Percentiles rank a stretch among this genome's conserved stretches.
Evolutionary conservation across 2,888 invertebrate species (phyloP).

Genomic region (Cancer borealis): DNA sequence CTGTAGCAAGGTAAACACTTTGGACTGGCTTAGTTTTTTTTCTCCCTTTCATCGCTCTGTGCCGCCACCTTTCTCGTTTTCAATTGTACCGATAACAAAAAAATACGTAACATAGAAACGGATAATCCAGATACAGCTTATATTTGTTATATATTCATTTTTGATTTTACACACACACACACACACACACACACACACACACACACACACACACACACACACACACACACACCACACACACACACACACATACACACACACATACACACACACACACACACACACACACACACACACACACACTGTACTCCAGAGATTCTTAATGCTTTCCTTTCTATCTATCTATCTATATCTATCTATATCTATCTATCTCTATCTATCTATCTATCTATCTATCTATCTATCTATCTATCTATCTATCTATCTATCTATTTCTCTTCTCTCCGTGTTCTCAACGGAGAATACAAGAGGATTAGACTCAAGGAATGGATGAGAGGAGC

Average conservation of each 20-base stretch:
- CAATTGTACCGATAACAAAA: too few species aligned
- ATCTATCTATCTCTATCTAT: neutral
- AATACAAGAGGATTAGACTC: neutral
- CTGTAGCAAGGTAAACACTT: too few species aligned
- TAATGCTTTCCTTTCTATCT: neutral
- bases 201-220: conserved; percentile 37
- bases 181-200: conserved; percentile 15
- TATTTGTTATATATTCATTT: too few species aligned
- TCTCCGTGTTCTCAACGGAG: neutral
- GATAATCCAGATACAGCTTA: too few species aligned
- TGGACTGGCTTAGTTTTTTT: too few species aligned
- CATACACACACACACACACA: neutral
- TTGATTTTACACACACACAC: neutral
- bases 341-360: neutral
- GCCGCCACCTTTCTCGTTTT: too few species aligned
- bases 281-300: neutral
- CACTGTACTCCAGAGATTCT: neutral
- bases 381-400: neutral
- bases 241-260: neutral
- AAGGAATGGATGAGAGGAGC: neutral
- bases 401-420: neutral
- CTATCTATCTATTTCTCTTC: neutral
- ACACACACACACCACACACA: conserved; percentile 29
- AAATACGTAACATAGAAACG: too few species aligned
- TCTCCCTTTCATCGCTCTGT: too few species aligned